Evolutionary conservation across 2,888 invertebrate species (phyloP), one percentile per base, ranked within the genome.

Genomic region (Vannuccia rotundouncinata): DNA sequence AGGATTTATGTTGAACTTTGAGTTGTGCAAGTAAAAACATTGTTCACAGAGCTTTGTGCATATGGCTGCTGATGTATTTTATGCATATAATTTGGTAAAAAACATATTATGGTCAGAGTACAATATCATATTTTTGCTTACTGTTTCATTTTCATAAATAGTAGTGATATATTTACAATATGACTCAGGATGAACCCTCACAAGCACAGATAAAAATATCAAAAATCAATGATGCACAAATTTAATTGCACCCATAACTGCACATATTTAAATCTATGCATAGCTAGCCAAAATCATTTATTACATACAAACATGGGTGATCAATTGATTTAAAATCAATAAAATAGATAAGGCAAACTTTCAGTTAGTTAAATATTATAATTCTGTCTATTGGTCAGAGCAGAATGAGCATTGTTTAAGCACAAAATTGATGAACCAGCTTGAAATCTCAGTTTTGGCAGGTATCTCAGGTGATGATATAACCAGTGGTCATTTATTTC

Each of bases 291-390:
- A 66, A 66, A 66, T 66, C 66, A 66, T 22, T 66, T 66, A 66
- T 66, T 22, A 27, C 2, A 22, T 27, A 66, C 13, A 22, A 17
- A 66, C 25, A 22, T 66, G 10, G 22, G 66, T 27, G 66, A 66
- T 66, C 66, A 66, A 66, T 66, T 66, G 66, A 66, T 66, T 22
- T 17, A 66, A 75, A 75, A 75, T 75, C 75, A 75, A 75, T 75
- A 27, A 29, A 29, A 75, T n/a, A 13, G 22, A 75, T 31, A n/a
- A 75, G 27, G 75, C 75, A 30, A 75, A 10, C 2, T 75, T 31
- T 29, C 10, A n/a, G 13, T 75, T 29, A 29, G 75, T 75, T n/a
- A 75, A 75, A 27, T 29, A 22, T 31, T 29, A 30, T 29, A 75
- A 75, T 75, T 13, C 75, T 31, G 75, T 75, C 31, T 75, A 75